Evolutionary conservation across 23 tunicate species (phyloP), one percentile per base, ranked within the genome.

Genomic region (Trididemnum miniatum): DNA sequence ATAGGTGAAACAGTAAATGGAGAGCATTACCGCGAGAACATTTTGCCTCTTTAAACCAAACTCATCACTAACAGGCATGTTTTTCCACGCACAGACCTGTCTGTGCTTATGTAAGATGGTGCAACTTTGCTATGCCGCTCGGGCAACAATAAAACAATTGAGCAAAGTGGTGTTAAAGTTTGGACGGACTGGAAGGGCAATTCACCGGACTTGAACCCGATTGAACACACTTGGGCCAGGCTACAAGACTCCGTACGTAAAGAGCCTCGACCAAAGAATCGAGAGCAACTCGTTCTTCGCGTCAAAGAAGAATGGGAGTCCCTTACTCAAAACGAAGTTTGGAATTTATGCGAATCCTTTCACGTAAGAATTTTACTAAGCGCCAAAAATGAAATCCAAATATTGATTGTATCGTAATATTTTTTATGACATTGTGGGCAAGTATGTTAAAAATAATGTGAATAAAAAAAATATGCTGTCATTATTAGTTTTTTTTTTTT

Each of bases 261-360:
- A 62, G 67, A 62, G n/a, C 5, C 67, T n/a, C 23, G 67, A 22
- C 67, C 67, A 62, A 3, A 62, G 29, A 62, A 62, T 62, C 67
- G 67, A 22, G 67, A 62, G 67, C 67, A 62, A 62, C 29, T 62
- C 28, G n/a, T 62, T 62, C 26, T 62, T 3, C 67, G 67, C 29
- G 26, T 62, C 67, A 62, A 3, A 26, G 29, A 62, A 62, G 67
- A 62, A 24, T 62, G 67, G 67, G 26, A 62, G 15, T 62, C 67
- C 3, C 15, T 62, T 3, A 62, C 67, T 62, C 5, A 62, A 24
- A 18, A 62, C 26, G 26, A 62, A 62, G 25, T 62, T 24, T 62
- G 67, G 67, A 62, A 24, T n/a, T 62, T 62, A 62, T 62, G 26
- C n/a, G 67, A 62, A 3, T 62, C 67, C 26, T 62, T 62, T 24